Base-by-base conservation (phyloP, 1,140 invertebrate species). In the Drosophila arizonae region DNA sequence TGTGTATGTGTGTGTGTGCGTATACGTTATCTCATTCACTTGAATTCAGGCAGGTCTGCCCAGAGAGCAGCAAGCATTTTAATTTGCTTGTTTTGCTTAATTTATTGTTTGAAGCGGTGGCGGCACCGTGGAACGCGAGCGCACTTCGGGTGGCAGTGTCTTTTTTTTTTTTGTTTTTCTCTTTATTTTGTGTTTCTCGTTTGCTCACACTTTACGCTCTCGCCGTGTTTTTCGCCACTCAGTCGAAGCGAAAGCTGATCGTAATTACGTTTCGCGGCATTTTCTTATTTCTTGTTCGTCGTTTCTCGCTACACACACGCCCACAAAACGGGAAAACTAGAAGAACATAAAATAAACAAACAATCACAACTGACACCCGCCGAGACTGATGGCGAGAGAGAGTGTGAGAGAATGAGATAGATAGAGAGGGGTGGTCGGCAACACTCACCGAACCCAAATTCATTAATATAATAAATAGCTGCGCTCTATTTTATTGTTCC, bases 391-490 rank as follows among this genome's bases (percentile, higher is more conserved):
- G 33, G 13, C 52, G 30, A 17, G 28, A 30, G 28, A 6, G 28
- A 6, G 28, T 5, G 28, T 5, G 28, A 6, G 28, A 6, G 28
- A 3, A 4, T 3, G 26, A 6, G 28, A 30, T 30, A 30, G 4
- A 30, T 4, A 30, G 28, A 30, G 28, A 30, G 36, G 69, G 78
- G 58, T 66, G 56, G 78, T 39, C 10, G 81, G 74, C 72, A 69
- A 60, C 65, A 69, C 77, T 54, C 26, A 21, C 50, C 78, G 54
- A 78, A 66, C 72, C 61, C 60, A 72, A 46, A 21, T 68, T 76
- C 64, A 85, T 68, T 54, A 66, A 52, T 70, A 75, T 65, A 76
- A 84, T 48, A 74, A 64, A 77, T 80, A 85, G 77, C 76, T 84
- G 63, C 57, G 68, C 43, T 76, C 63, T 50, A 65, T 61, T 65